A percentile compares a stretch with the other conserved stretches of the same genome.
These are phyloP conservation scores for Glyphotaelius pellucidus DNA, from an alignment of 2,888 invertebrate species.

Conservation along the genomic window DNA sequence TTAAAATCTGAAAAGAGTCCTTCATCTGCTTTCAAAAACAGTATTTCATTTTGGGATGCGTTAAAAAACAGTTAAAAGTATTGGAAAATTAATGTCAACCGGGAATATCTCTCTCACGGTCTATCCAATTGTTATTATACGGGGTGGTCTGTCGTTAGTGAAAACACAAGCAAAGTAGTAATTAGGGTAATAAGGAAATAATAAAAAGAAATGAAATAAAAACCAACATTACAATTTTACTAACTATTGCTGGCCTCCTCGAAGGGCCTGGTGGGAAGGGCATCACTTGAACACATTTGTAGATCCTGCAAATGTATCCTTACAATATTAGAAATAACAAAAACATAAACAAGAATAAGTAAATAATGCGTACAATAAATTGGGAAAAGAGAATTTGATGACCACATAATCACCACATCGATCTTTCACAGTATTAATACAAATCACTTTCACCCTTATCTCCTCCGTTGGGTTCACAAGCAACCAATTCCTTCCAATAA, in stretches of 20 bases:
- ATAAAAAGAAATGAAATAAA: constrained; percentile 57
- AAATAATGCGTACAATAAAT: not conserved
- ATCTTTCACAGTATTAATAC: too few species aligned
- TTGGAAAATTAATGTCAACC: too few species aligned
- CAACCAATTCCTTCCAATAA: too few species aligned
- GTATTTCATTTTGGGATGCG: too few species aligned
- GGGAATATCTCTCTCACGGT: not conserved
- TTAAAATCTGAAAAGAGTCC: too few species aligned
- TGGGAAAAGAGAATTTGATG: not conserved
- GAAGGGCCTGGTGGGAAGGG: constrained; percentile 58
- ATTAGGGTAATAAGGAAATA: constrained; percentile 32
- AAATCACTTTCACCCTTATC: too few species aligned
- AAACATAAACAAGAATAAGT: not conserved
- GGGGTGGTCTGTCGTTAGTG: not conserved
- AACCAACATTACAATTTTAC: constrained; percentile 66
- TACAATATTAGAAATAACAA: not conserved
- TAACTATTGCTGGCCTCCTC: constrained; percentile 66
- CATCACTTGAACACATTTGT: constrained; percentile 62
- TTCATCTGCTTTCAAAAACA: too few species aligned
- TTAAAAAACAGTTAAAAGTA: too few species aligned
- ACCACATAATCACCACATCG: too few species aligned
- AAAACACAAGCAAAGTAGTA: not conserved
- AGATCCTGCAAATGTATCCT: constrained; percentile 60
- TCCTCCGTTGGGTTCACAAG: too few species aligned
- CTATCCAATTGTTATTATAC: not conserved